Evolutionary conservation across 2,888 invertebrate species (phyloP), one percentile per base, ranked within the genome.

Genomic region (Torymus tubicola): DNA sequence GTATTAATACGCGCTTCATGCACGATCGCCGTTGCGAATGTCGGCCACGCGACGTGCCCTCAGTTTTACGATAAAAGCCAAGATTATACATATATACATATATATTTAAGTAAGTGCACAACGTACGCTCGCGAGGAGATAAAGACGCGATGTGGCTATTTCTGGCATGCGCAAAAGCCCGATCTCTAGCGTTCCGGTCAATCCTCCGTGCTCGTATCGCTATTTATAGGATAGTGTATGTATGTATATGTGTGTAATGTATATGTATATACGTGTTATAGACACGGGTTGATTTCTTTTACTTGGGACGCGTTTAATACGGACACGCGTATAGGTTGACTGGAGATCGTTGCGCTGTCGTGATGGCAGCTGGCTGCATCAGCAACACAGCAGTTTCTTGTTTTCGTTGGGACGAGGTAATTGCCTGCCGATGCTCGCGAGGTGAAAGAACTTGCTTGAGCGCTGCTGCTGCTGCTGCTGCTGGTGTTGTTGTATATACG

Each of bases 151-250:
- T 68, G 77, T 61, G 78, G 86, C 85, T 88, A 87, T 88, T 88
- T 87, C 85, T 85, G 85, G 76, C 79, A 21, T 21, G 78, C 78
- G 83, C 85, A 86, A 86, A 86, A 42, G 8, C 8, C 42, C 42
- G 42, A 87, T 87, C 86, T 87, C 86, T 85, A 85, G 84, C 84
- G 84, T 85, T 79, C 82, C 86, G 87, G 87, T 89, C 87, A 86
- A 83, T 85, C 84, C 86, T 86, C 86, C 82, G 80, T 77, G 83
- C 82, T 68, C 69, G 80, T 55, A 55, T 80, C 69, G 80, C 86
- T 87, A 88, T 88, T 85, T 86, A 87, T 88, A 88, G 84, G 77
- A 73, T 70, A 75, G 79, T 75, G 77, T 83, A 68, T 71, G 68
- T 76, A 78, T 81, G 31, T 83, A 68, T 71, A 68, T 76, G 77